These are phyloP conservation scores for Diplolepis rosae DNA, from an alignment of 2,888 invertebrate species.

Conservation along the genomic window DNA sequence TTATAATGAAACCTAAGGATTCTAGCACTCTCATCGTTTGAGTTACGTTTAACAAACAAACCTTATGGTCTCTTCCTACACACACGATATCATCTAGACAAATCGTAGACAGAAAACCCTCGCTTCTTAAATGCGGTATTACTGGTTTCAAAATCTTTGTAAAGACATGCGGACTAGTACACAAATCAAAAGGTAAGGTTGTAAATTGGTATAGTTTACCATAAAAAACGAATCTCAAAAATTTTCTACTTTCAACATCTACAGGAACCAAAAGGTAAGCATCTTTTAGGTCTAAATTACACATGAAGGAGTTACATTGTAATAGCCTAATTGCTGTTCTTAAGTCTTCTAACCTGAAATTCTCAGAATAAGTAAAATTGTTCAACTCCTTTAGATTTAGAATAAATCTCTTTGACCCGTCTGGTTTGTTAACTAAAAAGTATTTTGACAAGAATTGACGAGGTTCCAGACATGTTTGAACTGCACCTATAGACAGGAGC, in stretches of 20 bases:
- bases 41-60: neutral
- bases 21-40: too few species aligned
- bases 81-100: constrained; percentile 50
- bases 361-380: too few species aligned
- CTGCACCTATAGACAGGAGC: constrained; percentile 35
- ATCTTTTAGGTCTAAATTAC: constrained; percentile 29
- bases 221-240: constrained; percentile 49
- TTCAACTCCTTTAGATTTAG: too few species aligned
- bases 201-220: constrained; percentile 47
- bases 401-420: too few species aligned
- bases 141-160: constrained; percentile 53
- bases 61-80: neutral
- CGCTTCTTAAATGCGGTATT: constrained; percentile 28
- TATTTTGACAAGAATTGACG: constrained; percentile 49
- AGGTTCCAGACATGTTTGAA: constrained; percentile 30
- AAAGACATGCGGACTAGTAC: constrained; percentile 49
- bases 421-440: constrained; percentile 49
- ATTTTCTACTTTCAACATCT: constrained; percentile 43
- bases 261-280: constrained; percentile 43
- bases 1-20: too few species aligned
- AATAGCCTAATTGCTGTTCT: too few species aligned
- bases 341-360: too few species aligned
- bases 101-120: constrained; percentile 42
- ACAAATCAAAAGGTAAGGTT: constrained; percentile 53
- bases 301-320: too few species aligned